These are phyloP conservation scores for Thripadectes ignobilis DNA, from an alignment of 2,797 vertebrate species.

Conservation along the genomic window DNA sequence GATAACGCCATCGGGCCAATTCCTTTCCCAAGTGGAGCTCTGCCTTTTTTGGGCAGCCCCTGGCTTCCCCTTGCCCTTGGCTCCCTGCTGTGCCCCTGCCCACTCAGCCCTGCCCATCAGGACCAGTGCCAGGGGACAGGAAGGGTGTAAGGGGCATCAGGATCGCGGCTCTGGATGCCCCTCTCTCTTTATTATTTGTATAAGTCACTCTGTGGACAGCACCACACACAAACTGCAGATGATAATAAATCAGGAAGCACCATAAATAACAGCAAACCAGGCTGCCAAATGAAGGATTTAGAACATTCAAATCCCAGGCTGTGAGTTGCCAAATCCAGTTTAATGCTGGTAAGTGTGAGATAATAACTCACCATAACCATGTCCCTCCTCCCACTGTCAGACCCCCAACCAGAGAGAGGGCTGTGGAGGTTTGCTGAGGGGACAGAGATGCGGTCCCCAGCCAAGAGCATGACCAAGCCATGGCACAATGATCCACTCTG, in stretches of 20 bases:
- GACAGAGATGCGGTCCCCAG: background rate
- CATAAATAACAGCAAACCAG: conserved; percentile 67
- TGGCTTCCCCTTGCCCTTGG: background rate
- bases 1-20: accelerated
- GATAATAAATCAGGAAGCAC: conserved; percentile 55
- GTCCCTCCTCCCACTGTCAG: background rate
- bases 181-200: background rate
- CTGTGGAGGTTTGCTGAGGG: background rate
- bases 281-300: conserved; percentile 72
- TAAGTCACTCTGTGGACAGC: conserved; percentile 47
- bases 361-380: conserved; percentile 60
- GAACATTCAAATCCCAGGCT: conserved; percentile 69
- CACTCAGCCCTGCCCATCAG: accelerated
- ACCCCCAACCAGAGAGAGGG: background rate
- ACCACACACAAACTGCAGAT: conserved; percentile 19
- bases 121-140: accelerated
- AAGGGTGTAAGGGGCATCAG: background rate
- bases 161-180: accelerated
- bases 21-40: background rate
- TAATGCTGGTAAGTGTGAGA: conserved; percentile 68
- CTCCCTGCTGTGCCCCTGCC: background rate
- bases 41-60: background rate
- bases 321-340: conserved; percentile 68
- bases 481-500: background rate
- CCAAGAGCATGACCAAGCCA: conserved; percentile 3